Conservation (phyloP, 2,113 vertebrate species). For the Peucedramus taeniatus region DNA sequence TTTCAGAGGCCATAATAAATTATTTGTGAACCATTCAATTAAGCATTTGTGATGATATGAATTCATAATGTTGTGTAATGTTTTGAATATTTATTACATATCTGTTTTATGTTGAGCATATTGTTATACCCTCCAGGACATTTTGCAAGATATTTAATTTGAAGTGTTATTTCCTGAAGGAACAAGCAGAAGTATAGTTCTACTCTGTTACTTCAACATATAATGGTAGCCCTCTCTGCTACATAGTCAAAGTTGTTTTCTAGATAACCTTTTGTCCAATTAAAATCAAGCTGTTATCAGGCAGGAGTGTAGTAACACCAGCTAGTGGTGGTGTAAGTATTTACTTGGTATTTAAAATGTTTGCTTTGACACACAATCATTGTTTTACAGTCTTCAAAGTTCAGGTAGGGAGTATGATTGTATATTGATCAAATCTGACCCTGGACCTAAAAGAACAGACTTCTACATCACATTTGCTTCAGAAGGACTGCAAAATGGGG, state of each 20-base stretch:
- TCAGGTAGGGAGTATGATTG: background rate
- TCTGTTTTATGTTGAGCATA: background rate
- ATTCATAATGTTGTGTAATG: background rate
- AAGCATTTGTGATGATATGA: background rate
- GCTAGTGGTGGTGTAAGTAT: background rate
- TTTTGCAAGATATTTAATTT: conserved; percentile 7
- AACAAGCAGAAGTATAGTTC: background rate
- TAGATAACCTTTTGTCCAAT: background rate
- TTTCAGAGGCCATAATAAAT: conserved; percentile 11
- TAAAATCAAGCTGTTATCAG: background rate
- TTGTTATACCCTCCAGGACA: background rate
- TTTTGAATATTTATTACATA: conserved; percentile 8
- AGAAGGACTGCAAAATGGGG: background rate
- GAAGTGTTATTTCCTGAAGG: conserved; percentile 23
- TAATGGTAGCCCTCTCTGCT: background rate
- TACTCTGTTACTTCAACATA: background rate
- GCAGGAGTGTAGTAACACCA: background rate
- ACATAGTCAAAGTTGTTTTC: background rate
- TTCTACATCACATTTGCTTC: background rate
- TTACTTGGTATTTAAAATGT: background rate
- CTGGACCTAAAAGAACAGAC: background rate
- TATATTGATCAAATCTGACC: background rate
- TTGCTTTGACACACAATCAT: background rate
- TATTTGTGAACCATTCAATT: conserved; percentile 6
- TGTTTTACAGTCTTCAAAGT: background rate